Conservation (phyloP, 2,113 vertebrate genomes). For the Burhinus bistriatus region DNA sequence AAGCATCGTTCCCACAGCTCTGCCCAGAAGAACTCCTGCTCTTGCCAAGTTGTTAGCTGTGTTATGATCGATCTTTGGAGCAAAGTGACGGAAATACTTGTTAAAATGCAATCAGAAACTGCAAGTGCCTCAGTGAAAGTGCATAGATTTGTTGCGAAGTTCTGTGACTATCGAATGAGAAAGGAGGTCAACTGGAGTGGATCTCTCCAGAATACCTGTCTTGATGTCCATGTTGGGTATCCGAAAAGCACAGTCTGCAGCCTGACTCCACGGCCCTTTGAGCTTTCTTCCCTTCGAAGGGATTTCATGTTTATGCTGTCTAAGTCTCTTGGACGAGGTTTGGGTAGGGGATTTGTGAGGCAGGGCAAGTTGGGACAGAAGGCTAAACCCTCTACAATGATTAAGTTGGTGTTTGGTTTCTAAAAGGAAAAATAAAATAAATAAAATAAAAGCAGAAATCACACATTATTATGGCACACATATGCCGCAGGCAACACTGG, state of each 20-base stretch:
- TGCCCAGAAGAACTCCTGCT: not conserved
- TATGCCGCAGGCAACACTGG: not conserved
- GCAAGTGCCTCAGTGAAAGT: slow-evolving; percentile 10
- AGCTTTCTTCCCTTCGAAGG: slow-evolving; percentile 60
- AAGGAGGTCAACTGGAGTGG: not conserved
- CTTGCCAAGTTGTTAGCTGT: slow-evolving; percentile 9
- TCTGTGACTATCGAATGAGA: not conserved
- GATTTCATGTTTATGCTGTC: slow-evolving; percentile 59
- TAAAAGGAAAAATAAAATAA: slow-evolving; percentile 67
- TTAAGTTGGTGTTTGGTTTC: slow-evolving; percentile 75
- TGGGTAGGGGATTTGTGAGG: slow-evolving; percentile 77
- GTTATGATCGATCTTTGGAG: not conserved
- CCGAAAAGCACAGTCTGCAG: slow-evolving; percentile 64
- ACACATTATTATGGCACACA: not conserved
- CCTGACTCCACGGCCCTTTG: slow-evolving; percentile 56
- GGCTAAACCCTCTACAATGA: slow-evolving; percentile 79
- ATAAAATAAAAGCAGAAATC: not conserved
- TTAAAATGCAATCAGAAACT: slow-evolving; percentile 20
- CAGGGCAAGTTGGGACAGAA: slow-evolving; percentile 85
- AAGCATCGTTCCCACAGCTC: not conserved
- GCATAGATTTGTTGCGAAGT: not conserved
- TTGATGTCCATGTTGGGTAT: slow-evolving; percentile 78
- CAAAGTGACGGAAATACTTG: slow-evolving; percentile 17
- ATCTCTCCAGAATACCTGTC: slow-evolving; percentile 82
- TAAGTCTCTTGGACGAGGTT: slow-evolving; percentile 62